Evolutionary conservation across 2,888 invertebrate species (phyloP), one percentile per base, ranked within the genome.

Genomic region (Melieria picta): DNA sequence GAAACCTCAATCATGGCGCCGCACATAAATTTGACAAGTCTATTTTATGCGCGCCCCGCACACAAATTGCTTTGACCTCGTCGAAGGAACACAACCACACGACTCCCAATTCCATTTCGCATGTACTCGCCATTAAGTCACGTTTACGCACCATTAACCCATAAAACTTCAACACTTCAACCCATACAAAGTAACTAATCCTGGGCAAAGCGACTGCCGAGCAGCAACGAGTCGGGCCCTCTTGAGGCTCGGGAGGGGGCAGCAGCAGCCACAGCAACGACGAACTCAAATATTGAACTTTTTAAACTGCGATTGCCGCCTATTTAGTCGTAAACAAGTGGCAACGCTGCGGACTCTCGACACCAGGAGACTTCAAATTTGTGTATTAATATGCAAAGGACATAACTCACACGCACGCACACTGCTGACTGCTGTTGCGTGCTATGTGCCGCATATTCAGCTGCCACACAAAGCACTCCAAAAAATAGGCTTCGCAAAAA

Each of bases 101-200:
- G 30, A 30, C 30, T 30, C 30, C 30, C 30, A 30, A 30, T 30
- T 30, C 30, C 30, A 30, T 30, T 30, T 58, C 57, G 69, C 64
- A 69, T 64, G 58, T 69, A 64, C 64, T 71, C 68, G 78, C 80
- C 80, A 83, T 83, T 83, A 83, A 84, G 83, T 83, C 83, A 83
- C 83, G 83, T 83, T 84, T 83, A 82, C 83, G 82, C 84, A 83
- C 82, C 83, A 83, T 83, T 83, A 83, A 83, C 83, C 83, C 84
- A 83, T 82, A 83, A 84, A 83, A 62, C 69, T 64, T 69, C 13
- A n/a, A 52, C 30, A 73, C 42, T 56, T 74, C 66, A 71, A 68
- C 68, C 42, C 16, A 9, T 43, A 58, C 58, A 58, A 42, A 58
- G 58, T 58, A 58, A 58, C 58, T 58, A 58, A 58, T 58, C 58